Conservation (phyloP, 2,113 vertebrate species). For the Helogale parvula region DNA sequence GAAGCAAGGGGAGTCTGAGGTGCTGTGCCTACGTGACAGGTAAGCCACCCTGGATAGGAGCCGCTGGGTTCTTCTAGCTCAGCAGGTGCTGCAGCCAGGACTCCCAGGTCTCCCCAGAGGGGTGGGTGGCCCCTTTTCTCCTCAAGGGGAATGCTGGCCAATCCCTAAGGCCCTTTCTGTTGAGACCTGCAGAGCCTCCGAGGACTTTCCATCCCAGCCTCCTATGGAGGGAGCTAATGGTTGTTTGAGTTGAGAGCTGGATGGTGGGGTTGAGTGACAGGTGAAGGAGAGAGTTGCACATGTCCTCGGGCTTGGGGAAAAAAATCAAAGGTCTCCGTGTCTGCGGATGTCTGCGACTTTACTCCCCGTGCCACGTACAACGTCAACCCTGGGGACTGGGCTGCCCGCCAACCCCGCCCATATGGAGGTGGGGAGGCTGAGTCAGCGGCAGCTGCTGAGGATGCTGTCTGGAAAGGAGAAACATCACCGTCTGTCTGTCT, state of each 20-base stretch:
- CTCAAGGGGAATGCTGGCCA: neutral
- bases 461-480: slow-evolving; percentile 55
- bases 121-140: neutral
- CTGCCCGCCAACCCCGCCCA: neutral
- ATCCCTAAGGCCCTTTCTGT: neutral
- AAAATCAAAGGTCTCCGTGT: neutral
- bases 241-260: neutral
- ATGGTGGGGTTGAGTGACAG: neutral
- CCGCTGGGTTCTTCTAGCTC: neutral
- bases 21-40: neutral
- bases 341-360: slow-evolving; percentile 5
- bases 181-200: neutral
- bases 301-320: neutral
- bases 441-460: slow-evolving; percentile 53
- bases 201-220: neutral
- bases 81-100: neutral
- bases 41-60: neutral
- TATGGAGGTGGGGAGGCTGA: slow-evolving; percentile 50
- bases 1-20: neutral
- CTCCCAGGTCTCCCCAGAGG: neutral
- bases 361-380: neutral
- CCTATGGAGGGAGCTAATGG: neutral
- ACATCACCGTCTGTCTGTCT: slow-evolving; percentile 17
- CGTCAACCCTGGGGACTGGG: neutral
- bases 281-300: neutral